Evolutionary conservation across 2,113 vertebrate species (phyloP), one percentile per base, ranked within the genome.

Genomic region (Eupsittula cactorum): DNA sequence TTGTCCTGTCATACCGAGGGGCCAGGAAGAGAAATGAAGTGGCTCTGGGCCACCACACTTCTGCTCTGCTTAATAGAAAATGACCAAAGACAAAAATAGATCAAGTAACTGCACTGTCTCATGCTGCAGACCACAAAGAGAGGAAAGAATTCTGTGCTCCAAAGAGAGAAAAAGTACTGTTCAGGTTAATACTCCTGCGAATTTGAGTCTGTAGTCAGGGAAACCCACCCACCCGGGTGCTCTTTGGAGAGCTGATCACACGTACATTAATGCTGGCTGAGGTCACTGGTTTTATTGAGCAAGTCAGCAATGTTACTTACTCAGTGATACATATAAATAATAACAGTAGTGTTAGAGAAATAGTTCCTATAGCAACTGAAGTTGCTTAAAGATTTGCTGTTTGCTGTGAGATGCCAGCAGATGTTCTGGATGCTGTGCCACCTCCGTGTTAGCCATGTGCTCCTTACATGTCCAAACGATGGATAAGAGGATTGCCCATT

Each of bases 371-470:
- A 83, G 84, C 82, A 95, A 92, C 75, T 28, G 28, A 74, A 85
- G 63, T 90, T 96, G 71, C 49, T 60, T 86, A 70, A 96, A 93
- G 76, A 67, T 90, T 90, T 86, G 39, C 75, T 90, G 31, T 71
- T 87, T 75, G 50, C 15, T 63, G 49, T 69, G 84, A 67, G 53
- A 55, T 88, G 50, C 23, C 53, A 84, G 73, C 92, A 94, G 71
- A 77, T 96, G 53, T 86, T 93, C 29, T 74, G 53, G 27, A 29
- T 88, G 55, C 27, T 74, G 23, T 59, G 50, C 55, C 82, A 39
- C 68, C 62, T 88, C 78, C 21, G 18, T 73, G 42, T 46, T 79
- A 79, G 50, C 52, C 29, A 21, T 20, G 33, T 82, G 84, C 84
- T 79, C 77, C 35, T 77, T 71, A 24, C 50, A 47, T 4, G 18